Evolutionary conservation across 2,113 vertebrate species (phyloP).

Genomic region (Lophochroa leadbeateri): DNA sequence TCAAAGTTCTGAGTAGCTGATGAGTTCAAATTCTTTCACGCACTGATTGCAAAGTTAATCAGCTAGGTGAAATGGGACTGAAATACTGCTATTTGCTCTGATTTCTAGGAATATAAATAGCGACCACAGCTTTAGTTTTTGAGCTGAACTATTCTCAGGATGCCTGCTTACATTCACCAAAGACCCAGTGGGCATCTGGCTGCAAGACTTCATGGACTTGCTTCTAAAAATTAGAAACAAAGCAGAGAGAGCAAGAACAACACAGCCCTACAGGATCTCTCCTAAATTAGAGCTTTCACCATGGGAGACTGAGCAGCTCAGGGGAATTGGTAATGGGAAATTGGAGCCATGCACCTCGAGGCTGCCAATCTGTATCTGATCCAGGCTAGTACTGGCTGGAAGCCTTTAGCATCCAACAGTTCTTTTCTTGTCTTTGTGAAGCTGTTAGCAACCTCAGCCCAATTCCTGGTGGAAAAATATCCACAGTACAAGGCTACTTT

Average conservation of each 20-base stretch:
- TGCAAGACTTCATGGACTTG: neutral
- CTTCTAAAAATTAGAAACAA: constrained; percentile 23
- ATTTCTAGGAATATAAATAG: constrained; percentile 48
- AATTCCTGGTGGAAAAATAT: constrained; percentile 44
- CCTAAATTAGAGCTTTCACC: constrained; percentile 50
- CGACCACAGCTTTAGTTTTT: neutral
- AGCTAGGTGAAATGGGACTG: constrained; percentile 13
- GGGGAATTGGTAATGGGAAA: constrained; percentile 24
- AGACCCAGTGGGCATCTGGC: neutral
- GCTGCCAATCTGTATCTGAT: constrained; percentile 37
- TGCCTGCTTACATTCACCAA: neutral
- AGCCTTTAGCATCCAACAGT: constrained; percentile 51
- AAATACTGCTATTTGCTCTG: constrained; percentile 8
- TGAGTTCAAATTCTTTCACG: neutral
- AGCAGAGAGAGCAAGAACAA: neutral
- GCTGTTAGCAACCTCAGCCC: constrained; percentile 11
- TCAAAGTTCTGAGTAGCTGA: neutral
- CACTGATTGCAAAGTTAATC: constrained; percentile 5
- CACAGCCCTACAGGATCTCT: neutral
- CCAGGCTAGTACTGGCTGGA: constrained; percentile 1
- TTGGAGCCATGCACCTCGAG: neutral
- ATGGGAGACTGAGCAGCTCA: neutral
- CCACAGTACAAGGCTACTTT: constrained; percentile 36
- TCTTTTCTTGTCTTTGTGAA: constrained; percentile 56
- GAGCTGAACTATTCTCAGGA: neutral